Conservation (phyloP, 2,113 vertebrate species). For the Recurvirostra avosetta region DNA sequence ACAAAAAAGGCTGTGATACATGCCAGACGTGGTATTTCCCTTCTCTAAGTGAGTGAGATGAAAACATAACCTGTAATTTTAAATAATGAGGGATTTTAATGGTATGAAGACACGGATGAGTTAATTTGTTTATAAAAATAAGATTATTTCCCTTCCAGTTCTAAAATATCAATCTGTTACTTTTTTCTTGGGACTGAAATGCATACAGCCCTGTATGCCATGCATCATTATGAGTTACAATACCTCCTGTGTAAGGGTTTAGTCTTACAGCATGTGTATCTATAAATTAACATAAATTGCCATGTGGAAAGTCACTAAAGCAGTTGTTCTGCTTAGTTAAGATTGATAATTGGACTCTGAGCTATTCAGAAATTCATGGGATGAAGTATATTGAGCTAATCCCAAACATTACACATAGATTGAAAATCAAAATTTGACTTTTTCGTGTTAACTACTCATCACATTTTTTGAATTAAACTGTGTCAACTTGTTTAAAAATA, state of each 20-base stretch:
- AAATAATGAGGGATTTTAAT: not conserved
- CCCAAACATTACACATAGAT: not conserved
- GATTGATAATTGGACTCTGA: constrained; percentile 36
- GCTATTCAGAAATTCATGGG: constrained; percentile 19
- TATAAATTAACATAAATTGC: constrained; percentile 49
- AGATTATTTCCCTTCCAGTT: not conserved
- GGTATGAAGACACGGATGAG: not conserved
- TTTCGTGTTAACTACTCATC: not conserved
- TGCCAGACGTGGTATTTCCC: not conserved
- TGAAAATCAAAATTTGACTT: not conserved
- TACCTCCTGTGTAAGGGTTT: constrained; percentile 6
- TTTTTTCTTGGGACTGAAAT: not conserved
- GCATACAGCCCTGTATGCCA: not conserved
- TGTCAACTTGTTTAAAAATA: not conserved
- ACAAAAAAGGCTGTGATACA: not conserved
- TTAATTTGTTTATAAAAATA: not conserved
- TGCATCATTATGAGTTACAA: constrained; percentile 11
- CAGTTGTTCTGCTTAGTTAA: constrained; percentile 46
- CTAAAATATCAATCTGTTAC: not conserved
- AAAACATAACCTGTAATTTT: not conserved
- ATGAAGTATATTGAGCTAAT: not conserved
- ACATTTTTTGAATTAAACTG: not conserved
- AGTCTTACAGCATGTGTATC: not conserved
- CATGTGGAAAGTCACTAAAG: constrained; percentile 27
- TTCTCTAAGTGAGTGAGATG: not conserved